Evolutionary conservation across 2,113 vertebrate species (phyloP), one percentile per base, ranked within the genome.

Genomic region (Chamaetylas fuelleborni): DNA sequence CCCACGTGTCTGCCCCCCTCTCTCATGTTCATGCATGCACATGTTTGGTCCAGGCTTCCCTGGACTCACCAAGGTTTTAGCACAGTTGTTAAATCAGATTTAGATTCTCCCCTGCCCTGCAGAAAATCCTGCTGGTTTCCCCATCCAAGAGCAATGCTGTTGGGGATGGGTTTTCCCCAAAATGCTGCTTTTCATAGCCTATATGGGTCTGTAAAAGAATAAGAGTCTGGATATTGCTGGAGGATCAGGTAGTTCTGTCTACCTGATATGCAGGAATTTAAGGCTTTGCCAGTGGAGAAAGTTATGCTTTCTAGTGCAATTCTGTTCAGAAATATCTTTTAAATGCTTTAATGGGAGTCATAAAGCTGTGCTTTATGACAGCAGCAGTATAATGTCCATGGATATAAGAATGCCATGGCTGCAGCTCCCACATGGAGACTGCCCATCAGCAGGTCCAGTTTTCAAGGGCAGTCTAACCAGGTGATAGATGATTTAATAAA

Each of bases 61-160:
- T 96, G 94, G 86, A 38, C 84, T 87, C 70, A 65, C 57, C 69
- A 79, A 87, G 73, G 73, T 91, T 95, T 95, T 76, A 92, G 89
- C 67, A 90, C 90, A 84, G 66, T 31, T 74, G 34, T 95, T 90
- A 60, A 88, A 81, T 71, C 72, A 81, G 67, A 47, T 8, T 83
- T 69, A 40, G 43, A n/a, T 74, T 84, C 64, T 81, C 79, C 69
- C 31, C 47, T 86, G 47, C 60, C 72, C 85, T 81, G 81, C 60
- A 90, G 88, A 84, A 38, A 19, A 70, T 88, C 47, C 48, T 86
- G 29, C 28, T 86, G 45, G 25, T 71, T 64, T 92, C 45, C n/a
- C 57, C 14, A 14, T 57, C 76, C 48, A 28, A 50, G 38, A 81
- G 60, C 1, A 8, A 17, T 53, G 60, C n/a, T 83, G 34, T 5